Conservation (phyloP, 2,113 vertebrate species). For the Chaenogobius annularis region DNA sequence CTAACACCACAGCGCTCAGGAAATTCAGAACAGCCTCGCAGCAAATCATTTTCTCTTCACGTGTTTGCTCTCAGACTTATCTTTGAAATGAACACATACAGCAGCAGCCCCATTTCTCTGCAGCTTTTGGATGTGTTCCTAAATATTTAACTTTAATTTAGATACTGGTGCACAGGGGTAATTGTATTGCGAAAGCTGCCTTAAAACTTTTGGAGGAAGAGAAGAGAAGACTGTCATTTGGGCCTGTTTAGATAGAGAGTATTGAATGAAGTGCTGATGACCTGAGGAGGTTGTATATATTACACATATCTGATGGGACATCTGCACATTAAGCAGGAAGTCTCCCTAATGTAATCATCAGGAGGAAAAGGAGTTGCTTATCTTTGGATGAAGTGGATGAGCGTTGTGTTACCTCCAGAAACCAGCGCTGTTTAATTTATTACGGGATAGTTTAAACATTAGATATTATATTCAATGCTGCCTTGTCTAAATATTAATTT, state of each 20-base stretch:
- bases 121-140: conserved; percentile 48
- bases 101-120: conserved; percentile 10
- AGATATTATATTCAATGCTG: neutral
- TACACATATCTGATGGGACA: conserved; percentile 48
- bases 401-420: conserved; percentile 9
- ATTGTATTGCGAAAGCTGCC: conserved; percentile 36
- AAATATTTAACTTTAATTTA: conserved; percentile 68
- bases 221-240: conserved; percentile 50
- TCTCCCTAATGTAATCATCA: conserved; percentile 47
- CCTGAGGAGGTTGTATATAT: conserved; percentile 58
- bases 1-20: conserved; percentile 22
- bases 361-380: conserved; percentile 52
- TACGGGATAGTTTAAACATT: neutral
- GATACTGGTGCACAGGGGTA: conserved; percentile 47
- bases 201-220: conserved; percentile 52
- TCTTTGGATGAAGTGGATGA: conserved; percentile 28
- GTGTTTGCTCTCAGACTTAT: conserved; percentile 60
- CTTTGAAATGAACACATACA: conserved; percentile 50
- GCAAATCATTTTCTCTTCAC: conserved; percentile 49
- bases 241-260: conserved; percentile 50
- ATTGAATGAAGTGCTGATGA: conserved; percentile 53
- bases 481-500: neutral
- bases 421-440: neutral
- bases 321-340: conserved; percentile 38
- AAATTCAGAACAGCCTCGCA: conserved; percentile 48